phyloP scores from a whole-genome alignment of 35 echinoderm and acorn worm species.

The Eucidaris tribuloides region DNA sequence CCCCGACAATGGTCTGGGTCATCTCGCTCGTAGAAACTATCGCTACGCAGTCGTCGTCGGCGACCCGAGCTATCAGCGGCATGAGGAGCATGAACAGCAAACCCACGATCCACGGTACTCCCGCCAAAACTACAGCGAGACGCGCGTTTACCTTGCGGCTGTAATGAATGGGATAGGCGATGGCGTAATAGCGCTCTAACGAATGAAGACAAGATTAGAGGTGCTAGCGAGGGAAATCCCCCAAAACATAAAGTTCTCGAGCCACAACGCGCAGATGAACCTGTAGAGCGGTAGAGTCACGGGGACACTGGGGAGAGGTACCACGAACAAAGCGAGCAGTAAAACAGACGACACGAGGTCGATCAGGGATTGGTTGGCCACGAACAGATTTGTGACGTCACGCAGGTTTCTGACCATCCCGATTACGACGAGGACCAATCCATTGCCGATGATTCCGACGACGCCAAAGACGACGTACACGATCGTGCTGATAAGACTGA shows the following conservation, averaged over 20 bases:
- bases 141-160: background rate
- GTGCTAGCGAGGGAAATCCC: slow-evolving; percentile 42
- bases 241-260: slow-evolving; percentile 57
- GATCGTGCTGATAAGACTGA: too few species aligned
- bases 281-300: background rate
- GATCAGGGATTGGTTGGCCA: slow-evolving; percentile 78
- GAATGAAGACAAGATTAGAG: slow-evolving; percentile 51
- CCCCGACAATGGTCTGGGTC: background rate
- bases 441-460: slow-evolving; percentile 35
- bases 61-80: slow-evolving; percentile 3
- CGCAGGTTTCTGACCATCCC: background rate
- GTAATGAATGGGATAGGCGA: slow-evolving; percentile 53
- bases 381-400: slow-evolving; percentile 39
- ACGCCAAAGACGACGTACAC: slow-evolving; percentile 8
- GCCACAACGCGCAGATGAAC: slow-evolving; percentile 68
- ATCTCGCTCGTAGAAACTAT: background rate
- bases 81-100: background rate
- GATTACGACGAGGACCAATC: slow-evolving; percentile 18
- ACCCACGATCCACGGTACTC: slow-evolving; percentile 22
- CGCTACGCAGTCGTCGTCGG: background rate
- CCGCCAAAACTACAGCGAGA: background rate
- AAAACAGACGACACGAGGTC: slow-evolving; percentile 61
- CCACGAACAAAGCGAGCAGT: background rate
- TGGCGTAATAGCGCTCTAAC: slow-evolving; percentile 60
- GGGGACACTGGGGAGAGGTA: slow-evolving; percentile 13